Percentiles rank a stretch among this genome's conserved stretches.
phyloP scores from a whole-genome alignment of 2,113 vertebrate genomes.

The Meles meles region DNA sequence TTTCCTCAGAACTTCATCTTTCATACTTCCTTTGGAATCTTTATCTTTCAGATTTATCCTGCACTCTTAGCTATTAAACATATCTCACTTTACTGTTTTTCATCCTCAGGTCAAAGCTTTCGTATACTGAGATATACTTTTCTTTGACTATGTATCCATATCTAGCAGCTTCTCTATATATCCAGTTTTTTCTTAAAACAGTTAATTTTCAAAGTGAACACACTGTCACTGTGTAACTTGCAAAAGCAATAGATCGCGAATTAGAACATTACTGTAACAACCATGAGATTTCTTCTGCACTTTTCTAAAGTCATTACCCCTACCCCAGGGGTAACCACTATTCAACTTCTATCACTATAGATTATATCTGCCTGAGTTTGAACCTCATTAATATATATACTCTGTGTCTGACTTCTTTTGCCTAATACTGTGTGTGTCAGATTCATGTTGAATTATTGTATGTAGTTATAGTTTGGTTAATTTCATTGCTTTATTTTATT shows the following conservation, averaged over 20 bases:
- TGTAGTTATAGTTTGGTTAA: neutral
- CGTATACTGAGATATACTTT: neutral
- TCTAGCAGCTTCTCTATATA: neutral
- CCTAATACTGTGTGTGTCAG: neutral
- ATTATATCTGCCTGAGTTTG: neutral
- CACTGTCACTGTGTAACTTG: neutral
- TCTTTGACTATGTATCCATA: neutral
- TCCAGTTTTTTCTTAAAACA: neutral
- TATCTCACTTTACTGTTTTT: neutral
- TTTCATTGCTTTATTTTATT: neutral
- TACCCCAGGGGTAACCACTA: neutral
- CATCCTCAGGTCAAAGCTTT: neutral
- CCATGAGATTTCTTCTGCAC: neutral
- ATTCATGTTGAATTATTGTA: neutral
- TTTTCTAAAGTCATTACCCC: neutral
- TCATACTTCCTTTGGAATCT: neutral
- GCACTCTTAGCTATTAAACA: neutral
- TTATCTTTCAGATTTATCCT: neutral
- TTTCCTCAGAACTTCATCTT: neutral
- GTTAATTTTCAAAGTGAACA: neutral
- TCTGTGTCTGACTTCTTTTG: neutral
- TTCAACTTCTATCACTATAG: neutral
- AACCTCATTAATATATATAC: neutral
- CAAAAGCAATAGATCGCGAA: neutral
- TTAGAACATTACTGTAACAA: neutral